These are phyloP conservation scores for Plagodis pulveraria DNA, from an alignment of 2,888 invertebrate genomes.

Conservation along the genomic window DNA sequence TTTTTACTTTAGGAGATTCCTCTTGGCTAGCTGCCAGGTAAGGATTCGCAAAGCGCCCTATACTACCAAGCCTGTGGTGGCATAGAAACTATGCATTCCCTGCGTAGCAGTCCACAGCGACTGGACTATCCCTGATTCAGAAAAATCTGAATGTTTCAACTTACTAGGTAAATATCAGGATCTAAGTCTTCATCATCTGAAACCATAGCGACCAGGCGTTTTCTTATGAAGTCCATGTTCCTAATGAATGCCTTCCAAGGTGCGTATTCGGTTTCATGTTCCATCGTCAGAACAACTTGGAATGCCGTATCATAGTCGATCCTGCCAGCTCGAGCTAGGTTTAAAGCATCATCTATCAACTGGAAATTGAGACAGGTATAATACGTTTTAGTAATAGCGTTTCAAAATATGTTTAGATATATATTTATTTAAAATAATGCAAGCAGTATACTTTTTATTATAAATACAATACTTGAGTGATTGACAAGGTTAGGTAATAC, in stretches of 20 bases:
- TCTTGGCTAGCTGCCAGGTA: too few species aligned
- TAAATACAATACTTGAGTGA: too few species aligned
- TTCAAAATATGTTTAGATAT: neutral
- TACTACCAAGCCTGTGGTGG: too few species aligned
- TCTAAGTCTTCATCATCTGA: constrained; percentile 61
- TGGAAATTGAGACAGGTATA: constrained; percentile 62
- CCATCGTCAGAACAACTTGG: constrained; percentile 88
- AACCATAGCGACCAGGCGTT: constrained; percentile 56
- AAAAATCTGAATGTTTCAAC: constrained; percentile 4
- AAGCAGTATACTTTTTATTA: too few species aligned
- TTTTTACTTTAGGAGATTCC: too few species aligned
- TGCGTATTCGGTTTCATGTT: constrained; percentile 89
- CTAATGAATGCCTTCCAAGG: constrained; percentile 87
- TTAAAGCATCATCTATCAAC: constrained; percentile 90
- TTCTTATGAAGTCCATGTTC: constrained; percentile 74
- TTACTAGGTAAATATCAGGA: constrained; percentile 71
- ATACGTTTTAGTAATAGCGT: neutral
- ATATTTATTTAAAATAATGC: too few species aligned
- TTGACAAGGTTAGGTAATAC: too few species aligned
- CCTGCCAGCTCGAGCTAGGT: constrained; percentile 87
- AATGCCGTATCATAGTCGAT: constrained; percentile 88
- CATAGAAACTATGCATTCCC: too few species aligned
- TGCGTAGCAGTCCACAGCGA: too few species aligned
- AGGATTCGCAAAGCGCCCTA: too few species aligned
- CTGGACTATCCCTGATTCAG: too few species aligned